Evolutionary conservation across 2,888 invertebrate genomes (phyloP).

Genomic region (Drosophila flavopinicola): DNA sequence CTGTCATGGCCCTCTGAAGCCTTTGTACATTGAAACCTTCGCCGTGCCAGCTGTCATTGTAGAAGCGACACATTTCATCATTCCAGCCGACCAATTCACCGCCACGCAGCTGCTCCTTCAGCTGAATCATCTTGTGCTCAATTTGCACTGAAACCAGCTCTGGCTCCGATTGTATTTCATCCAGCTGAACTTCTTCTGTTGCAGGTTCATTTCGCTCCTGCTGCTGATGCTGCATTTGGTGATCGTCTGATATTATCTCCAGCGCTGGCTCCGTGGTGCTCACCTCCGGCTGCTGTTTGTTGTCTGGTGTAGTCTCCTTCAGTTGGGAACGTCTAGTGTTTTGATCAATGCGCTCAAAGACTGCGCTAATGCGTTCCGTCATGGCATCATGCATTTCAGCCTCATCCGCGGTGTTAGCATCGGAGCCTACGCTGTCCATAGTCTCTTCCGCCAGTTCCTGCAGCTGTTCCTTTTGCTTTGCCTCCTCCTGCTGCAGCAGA

Average conservation of each 20-base stretch:
- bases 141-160: conserved; percentile 29
- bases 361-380: conserved; percentile 33
- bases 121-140: conserved; percentile 34
- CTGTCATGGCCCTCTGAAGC: conserved; percentile 87
- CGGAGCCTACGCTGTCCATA: conserved; percentile 40
- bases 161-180: not conserved
- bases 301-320: not conserved
- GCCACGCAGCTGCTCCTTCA: conserved; percentile 38
- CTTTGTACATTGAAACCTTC: conserved; percentile 87
- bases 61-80: conserved; percentile 87
- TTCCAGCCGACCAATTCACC: conserved; percentile 81
- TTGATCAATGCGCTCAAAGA: conserved; percentile 52
- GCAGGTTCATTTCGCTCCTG: not conserved
- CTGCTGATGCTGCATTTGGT: not conserved
- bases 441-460: conserved; percentile 1
- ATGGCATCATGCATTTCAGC: conserved; percentile 41
- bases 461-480: not conserved
- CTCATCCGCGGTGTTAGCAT: conserved; percentile 48
- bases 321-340: not conserved
- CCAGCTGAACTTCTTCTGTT: conserved; percentile 2
- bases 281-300: not conserved
- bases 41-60: conserved; percentile 88
- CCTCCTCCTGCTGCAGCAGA: conserved; percentile 57
- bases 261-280: conserved; percentile 2
- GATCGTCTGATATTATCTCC: not conserved